Percentiles rank a stretch among this genome's conserved stretches.
These are phyloP conservation scores for Rambutsinella grinnellia DNA, from an alignment of 2,888 invertebrate genomes.

Conservation along the genomic window DNA sequence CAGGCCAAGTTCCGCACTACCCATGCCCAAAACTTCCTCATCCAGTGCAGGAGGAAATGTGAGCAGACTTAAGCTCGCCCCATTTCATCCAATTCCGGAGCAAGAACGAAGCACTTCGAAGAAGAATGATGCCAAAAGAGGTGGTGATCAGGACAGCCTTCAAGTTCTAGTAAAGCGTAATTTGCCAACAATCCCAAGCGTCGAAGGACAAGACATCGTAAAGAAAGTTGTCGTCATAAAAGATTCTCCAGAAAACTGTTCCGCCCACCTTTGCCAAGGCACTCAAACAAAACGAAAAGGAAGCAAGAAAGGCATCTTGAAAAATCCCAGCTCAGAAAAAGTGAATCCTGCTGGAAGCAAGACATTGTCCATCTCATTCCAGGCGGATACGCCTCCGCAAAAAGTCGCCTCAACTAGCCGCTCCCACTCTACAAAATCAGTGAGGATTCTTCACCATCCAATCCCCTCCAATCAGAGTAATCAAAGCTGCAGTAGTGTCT, in stretches of 20 bases:
- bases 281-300: slow-evolving; percentile 23
- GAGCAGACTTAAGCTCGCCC: too few relatives aligned
- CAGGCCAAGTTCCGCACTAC: too few relatives aligned
- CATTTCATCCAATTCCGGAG: too few relatives aligned
- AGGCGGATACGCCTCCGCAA: too few relatives aligned
- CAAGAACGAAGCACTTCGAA: too few relatives aligned
- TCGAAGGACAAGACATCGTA: not conserved
- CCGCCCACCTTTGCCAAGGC: slow-evolving; percentile 3
- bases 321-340: not conserved
- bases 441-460: slow-evolving; percentile 23
- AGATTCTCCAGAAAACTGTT: not conserved
- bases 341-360: too few relatives aligned
- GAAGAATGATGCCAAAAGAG: too few relatives aligned
- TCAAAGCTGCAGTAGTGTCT: not conserved
- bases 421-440: slow-evolving; percentile 18
- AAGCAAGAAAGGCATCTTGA: slow-evolving; percentile 16
- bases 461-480: not conserved
- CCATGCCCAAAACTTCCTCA: too few relatives aligned
- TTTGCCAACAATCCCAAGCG: not conserved
- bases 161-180: slow-evolving; percentile 27
- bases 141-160: slow-evolving; percentile 20
- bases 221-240: not conserved
- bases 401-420: too few relatives aligned
- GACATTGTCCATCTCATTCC: too few relatives aligned
- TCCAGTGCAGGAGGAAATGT: too few relatives aligned